Evolutionary conservation across 1,140 invertebrate genomes (phyloP).

Genomic region (Cherax destructor): DNA sequence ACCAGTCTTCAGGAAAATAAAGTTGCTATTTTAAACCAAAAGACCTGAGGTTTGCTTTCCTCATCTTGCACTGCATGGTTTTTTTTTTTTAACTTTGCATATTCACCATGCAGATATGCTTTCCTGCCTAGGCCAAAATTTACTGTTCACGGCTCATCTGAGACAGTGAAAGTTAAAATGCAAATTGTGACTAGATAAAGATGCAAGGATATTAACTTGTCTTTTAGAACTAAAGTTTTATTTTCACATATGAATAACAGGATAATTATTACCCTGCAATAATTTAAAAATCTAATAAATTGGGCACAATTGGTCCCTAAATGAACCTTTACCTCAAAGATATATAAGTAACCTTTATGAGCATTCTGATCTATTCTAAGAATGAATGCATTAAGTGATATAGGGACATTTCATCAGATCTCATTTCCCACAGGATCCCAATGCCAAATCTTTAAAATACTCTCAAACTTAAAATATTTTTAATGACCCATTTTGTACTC

Average conservation of each 20-base stretch:
- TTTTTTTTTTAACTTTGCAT: no score
- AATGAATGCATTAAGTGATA: constrained; percentile 33
- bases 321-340: neutral
- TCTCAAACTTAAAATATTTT: constrained; percentile 4
- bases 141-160: no score
- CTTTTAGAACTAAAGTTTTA: neutral
- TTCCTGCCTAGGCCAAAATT: no score
- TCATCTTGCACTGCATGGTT: no score
- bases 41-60: no score
- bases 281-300: constrained; percentile 14
- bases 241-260: neutral
- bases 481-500: constrained; percentile 55
- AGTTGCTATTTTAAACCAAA: no score
- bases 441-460: neutral
- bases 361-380: constrained; percentile 7
- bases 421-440: neutral
- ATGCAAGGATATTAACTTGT: no score
- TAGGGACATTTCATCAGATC: constrained; percentile 23
- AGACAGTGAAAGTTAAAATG: no score
- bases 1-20: no score
- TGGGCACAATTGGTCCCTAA: constrained; percentile 53
- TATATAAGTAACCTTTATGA: neutral
- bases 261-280: neutral
- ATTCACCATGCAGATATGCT: no score
- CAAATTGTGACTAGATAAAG: no score